Evolutionary conservation across 2,888 invertebrate species (phyloP).

Genomic region (Lypha dubia): DNA sequence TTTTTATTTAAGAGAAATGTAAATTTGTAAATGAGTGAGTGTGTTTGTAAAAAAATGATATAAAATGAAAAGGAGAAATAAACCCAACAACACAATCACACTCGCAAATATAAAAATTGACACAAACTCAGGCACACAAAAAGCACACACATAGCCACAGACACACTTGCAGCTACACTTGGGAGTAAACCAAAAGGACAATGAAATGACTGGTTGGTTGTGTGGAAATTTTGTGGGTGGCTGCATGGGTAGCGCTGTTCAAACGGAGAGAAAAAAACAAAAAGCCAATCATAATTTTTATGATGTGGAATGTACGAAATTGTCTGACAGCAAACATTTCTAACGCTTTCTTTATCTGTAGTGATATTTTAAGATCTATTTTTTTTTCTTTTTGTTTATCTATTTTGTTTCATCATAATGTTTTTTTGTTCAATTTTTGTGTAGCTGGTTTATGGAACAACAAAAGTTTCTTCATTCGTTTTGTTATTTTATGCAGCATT

Average conservation of each 20-base stretch:
- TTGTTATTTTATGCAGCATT: too few species aligned
- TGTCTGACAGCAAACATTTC: slow-evolving; percentile 77
- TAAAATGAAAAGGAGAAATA: slow-evolving; percentile 28
- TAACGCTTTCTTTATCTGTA: slow-evolving; percentile 73
- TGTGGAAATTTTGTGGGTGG: slow-evolving; percentile 30
- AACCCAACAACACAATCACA: slow-evolving; percentile 3
- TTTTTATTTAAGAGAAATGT: slow-evolving; percentile 1
- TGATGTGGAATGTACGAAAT: slow-evolving; percentile 81
- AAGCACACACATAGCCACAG: too few species aligned
- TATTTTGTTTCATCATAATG: slow-evolving; percentile 5
- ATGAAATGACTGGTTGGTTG: slow-evolving; percentile 35
- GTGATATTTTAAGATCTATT: slow-evolving; percentile 73
- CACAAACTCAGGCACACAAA: not conserved
- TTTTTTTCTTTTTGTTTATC: slow-evolving; percentile 32
- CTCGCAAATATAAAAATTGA: slow-evolving; percentile 5
- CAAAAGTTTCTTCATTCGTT: slow-evolving; percentile 8
- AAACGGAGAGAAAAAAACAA: slow-evolving; percentile 53
- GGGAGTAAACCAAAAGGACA: slow-evolving; percentile 37
- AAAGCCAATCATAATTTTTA: slow-evolving; percentile 82
- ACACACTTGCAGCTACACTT: slow-evolving; percentile 41
- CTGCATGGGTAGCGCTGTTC: not conserved
- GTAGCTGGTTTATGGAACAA: slow-evolving; percentile 28
- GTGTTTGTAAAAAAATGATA: slow-evolving; percentile 24
- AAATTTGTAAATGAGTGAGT: not conserved
- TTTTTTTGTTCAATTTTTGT: not conserved